Base-by-base conservation (phyloP, 1,140 invertebrate genomes). In the Drosophila athabasca region DNA sequence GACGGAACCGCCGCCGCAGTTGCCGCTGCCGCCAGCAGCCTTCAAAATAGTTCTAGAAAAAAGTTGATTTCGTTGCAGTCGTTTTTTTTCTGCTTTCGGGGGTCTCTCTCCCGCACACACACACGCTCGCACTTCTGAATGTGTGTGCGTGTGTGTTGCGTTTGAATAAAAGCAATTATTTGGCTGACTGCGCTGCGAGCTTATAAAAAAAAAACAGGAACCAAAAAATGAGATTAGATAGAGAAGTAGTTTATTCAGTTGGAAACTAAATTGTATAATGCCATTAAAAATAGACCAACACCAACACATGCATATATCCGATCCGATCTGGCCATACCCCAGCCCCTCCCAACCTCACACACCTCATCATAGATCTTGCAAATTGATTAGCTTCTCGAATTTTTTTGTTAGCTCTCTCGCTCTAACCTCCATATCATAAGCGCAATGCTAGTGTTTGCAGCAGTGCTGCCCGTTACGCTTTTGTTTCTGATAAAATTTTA, bases 41-140 rank as follows among this genome's bases (percentile, higher is more conserved):
- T 80, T 85, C 62, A 73, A 66, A 85, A 87, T 85, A 85, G 82
- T 85, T 85, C 82, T 87, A 87, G 78, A 87, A 87, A 75, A 78
- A 67, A 48, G 45, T 72, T 52, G 13, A 71, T 60, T 54, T 70
- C 43, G 60, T 48, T 84, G 79, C 74, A 68, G 59, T 54, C 26
- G 45, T 68, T 67, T 78, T 66, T 66, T 62, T 29, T 35, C 55
- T 61, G 13, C 67, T 61, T 46, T 69, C 35, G 35, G 35, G 65
- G 49, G 19, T 41, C 53, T 11, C 24, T 54, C 31, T 39, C 48
- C 69, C 55, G 39, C 31, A 44, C 44, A 52, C 24, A 13, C 19
- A 46, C 29, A 22, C 9, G 9, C 31, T 11, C 45, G 11, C 19
- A 13, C 3, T 3, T 41, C 6, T 51, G 17, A 19, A 19, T 19